phyloP scores from a whole-genome alignment of 2,888 invertebrate species.

The Ferrisia virgata region DNA sequence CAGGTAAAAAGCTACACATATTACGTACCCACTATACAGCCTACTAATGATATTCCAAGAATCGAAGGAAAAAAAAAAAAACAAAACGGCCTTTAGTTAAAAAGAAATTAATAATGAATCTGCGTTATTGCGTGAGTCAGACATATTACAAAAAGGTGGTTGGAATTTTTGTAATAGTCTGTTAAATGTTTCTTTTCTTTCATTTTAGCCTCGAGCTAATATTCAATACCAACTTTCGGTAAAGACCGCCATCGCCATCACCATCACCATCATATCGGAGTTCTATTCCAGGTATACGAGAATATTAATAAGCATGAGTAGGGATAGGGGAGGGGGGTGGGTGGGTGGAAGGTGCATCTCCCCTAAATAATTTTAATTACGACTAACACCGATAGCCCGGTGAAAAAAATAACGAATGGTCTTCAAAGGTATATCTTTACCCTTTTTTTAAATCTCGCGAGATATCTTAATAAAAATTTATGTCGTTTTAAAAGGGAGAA shows the following conservation, averaged over 20 bases:
- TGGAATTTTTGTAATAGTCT: slow-evolving; percentile 6
- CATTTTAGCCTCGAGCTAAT: not conserved
- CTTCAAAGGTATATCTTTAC: not conserved
- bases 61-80: not conserved
- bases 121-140: slow-evolving; percentile 3
- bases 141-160: not conserved
- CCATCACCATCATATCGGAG: too few species aligned
- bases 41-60: not conserved
- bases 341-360: not conserved
- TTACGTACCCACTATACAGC: too few species aligned
- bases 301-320: too few species aligned
- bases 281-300: too few species aligned
- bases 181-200: not conserved
- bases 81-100: not conserved
- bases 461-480: slow-evolving; percentile 35
- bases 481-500: not conserved
- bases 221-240: slow-evolving; percentile 3
- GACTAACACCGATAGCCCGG: not conserved
- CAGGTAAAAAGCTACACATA: not conserved
- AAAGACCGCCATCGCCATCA: too few species aligned
- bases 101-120: not conserved
- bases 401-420: slow-evolving; percentile 8
- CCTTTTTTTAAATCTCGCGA: slow-evolving; percentile 25
- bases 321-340: not conserved
- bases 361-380: slow-evolving; percentile 25